Base-by-base conservation (phyloP, 1,140 invertebrate species). In the Colletes gigas region DNA sequence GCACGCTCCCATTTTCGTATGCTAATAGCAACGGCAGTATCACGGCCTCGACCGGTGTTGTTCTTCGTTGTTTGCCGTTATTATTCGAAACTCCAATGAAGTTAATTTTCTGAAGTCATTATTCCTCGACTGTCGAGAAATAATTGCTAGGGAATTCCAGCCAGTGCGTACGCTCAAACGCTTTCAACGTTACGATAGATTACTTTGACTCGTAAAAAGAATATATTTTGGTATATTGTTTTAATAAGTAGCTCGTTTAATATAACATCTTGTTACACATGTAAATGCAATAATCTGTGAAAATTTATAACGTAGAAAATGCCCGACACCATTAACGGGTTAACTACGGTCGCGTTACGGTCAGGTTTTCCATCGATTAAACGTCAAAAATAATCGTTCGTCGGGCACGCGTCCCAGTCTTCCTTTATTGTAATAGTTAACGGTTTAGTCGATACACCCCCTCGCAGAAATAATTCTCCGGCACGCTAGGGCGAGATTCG, bases 1-100 rank as follows among this genome's bases (percentile, higher is more conserved):
- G 30, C 30, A 30, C 57, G 14, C 19, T 59, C 21, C 21, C 60
- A n/a, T 74, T 74, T 63, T 47, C 44, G 39, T 73, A 73, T 30
- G 59, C 19, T 60, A 73, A 73, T 60, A 39, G 1, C 8, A 12
- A 17, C n/a, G 17, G 8, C 19, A 21, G 14, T 59, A 59, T 19
- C 19, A 10, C 57, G n/a, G 57, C 57, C 9, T 7, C n/a, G 7
- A 6, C n/a, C 8, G 5, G 15, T 50, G 59, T 73, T 73, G 50
- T 73, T 73, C 44, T 21, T 73, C 71, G 15, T 73, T 63, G 14
- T 14, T 19, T 65, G 6, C 15, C 3, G n/a, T 57, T 57, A 57
- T 10, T 12, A 50, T 59, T 59, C 57, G 57, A 8, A 9, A 59
- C n/a, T 59, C n/a, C n/a, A n/a, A 10, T 9, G n/a, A 59, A 9